phyloP scores from a whole-genome alignment of 2,888 invertebrate genomes.

The Synanthedon vespiformis region DNA sequence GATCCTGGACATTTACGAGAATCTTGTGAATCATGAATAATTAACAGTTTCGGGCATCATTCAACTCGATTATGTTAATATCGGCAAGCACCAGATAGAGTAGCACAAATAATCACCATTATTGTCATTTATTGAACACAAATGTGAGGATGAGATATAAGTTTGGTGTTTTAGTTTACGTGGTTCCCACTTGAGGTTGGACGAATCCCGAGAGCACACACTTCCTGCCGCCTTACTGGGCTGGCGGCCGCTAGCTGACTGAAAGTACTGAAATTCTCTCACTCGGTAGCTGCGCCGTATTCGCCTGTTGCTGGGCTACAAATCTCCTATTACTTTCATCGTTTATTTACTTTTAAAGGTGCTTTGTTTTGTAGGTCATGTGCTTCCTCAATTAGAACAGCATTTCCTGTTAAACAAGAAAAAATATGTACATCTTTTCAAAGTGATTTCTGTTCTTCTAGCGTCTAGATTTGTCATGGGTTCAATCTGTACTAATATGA shows the following conservation, averaged over 20 bases:
- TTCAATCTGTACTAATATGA: no score
- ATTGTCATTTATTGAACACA: slow-evolving; percentile 23
- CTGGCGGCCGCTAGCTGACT: slow-evolving; percentile 7
- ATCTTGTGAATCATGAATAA: slow-evolving; percentile 29
- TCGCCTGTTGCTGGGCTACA: slow-evolving; percentile 44
- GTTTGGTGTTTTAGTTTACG: not conserved
- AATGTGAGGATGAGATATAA: not conserved
- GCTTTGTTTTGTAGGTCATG: not conserved
- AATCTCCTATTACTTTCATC: not conserved
- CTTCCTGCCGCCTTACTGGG: slow-evolving; percentile 13
- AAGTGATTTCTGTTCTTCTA: no score
- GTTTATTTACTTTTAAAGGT: not conserved
- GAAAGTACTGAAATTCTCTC: slow-evolving; percentile 2
- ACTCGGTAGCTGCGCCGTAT: slow-evolving; percentile 8
- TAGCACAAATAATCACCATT: slow-evolving; percentile 16
- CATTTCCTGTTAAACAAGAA: no score
- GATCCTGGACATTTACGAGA: slow-evolving; percentile 18
- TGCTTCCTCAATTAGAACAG: no score
- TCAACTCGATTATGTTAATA: slow-evolving; percentile 21
- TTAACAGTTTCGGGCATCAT: slow-evolving; percentile 34
- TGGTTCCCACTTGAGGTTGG: not conserved
- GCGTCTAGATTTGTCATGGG: no score
- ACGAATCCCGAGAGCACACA: not conserved
- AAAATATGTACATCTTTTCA: no score
- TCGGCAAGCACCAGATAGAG: slow-evolving; percentile 5